Percentiles rank a stretch among this genome's conserved stretches.
These are phyloP conservation scores for Penaeus chinensis DNA, from an alignment of 1,140 invertebrate species.

Conservation along the genomic window DNA sequence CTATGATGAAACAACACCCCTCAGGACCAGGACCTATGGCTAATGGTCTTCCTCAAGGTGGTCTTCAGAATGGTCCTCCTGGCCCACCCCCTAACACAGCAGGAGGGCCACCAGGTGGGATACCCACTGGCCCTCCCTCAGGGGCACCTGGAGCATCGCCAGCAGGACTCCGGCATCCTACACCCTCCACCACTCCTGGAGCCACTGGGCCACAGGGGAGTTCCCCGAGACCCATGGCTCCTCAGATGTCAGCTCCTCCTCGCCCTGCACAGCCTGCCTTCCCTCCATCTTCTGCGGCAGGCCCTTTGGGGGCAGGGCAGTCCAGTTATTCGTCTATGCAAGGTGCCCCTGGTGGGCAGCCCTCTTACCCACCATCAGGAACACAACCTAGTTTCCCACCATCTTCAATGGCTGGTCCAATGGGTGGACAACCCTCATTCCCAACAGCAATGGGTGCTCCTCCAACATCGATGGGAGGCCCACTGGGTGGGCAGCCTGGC, in stretches of 20 bases:
- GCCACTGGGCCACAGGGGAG: background rate
- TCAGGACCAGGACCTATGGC: background rate
- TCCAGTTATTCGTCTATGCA: background rate
- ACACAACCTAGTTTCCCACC: slow-evolving; percentile 28
- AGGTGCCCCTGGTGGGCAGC: slow-evolving; percentile 4
- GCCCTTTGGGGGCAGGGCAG: background rate
- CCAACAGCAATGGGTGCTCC: slow-evolving; percentile 24
- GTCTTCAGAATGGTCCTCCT: slow-evolving; percentile 22
- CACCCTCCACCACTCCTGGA: slow-evolving; percentile 13
- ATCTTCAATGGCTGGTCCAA: slow-evolving; percentile 30
- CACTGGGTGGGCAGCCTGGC: background rate
- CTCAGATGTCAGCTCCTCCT: background rate
- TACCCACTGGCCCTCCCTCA: background rate
- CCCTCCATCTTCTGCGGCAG: slow-evolving; percentile 12
- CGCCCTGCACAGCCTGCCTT: slow-evolving; percentile 22
- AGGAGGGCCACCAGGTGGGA: slow-evolving; percentile 9
- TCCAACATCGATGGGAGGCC: slow-evolving; percentile 22
- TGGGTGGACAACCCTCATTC: background rate
- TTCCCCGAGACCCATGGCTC: slow-evolving; percentile 1
- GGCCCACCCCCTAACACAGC: background rate
- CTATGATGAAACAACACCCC: background rate
- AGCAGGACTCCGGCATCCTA: background rate
- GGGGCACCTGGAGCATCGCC: background rate
- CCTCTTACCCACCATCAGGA: no score
- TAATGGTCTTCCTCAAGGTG: slow-evolving; percentile 45